A percentile compares a stretch with the other conserved stretches of the same genome.
phyloP scores from a whole-genome alignment of 1,140 invertebrate species.

The Portunus trituberculatus region DNA sequence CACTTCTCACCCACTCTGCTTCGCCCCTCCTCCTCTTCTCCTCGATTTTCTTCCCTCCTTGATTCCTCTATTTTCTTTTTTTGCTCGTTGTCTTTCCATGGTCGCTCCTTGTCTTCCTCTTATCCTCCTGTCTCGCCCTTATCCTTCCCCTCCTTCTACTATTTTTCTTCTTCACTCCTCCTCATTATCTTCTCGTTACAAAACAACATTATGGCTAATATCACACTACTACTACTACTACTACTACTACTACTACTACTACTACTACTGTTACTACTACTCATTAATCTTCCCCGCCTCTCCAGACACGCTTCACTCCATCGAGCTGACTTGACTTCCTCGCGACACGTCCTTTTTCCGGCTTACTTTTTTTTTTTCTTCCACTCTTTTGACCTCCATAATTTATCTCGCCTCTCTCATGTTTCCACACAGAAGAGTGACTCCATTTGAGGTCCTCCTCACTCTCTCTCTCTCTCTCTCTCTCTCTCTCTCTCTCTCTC shows the following conservation, averaged over 20 bases:
- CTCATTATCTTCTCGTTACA: too few relatives aligned
- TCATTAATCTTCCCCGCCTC: too few relatives aligned
- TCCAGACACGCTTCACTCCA: too few relatives aligned
- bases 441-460: neutral
- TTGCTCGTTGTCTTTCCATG: too few relatives aligned
- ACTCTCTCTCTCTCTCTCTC: conserved; percentile 5
- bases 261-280: too few relatives aligned
- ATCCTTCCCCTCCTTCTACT: too few relatives aligned
- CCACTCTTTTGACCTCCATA: neutral
- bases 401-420: neutral
- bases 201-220: too few relatives aligned
- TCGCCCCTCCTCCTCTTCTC: neutral
- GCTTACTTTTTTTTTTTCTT: neutral
- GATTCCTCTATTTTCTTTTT: too few relatives aligned
- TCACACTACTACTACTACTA: too few relatives aligned
- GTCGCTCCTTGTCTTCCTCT: neutral
- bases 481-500: neutral
- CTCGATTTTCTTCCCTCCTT: neutral
- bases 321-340: neutral
- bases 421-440: neutral
- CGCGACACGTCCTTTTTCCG: neutral
- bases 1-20: neutral
- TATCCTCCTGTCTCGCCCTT: neutral
- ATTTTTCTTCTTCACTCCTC: too few relatives aligned
- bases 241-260: too few relatives aligned